These are phyloP conservation scores for Hephaestus fuliginosus DNA, from an alignment of 2,797 vertebrate species.

Conservation along the genomic window DNA sequence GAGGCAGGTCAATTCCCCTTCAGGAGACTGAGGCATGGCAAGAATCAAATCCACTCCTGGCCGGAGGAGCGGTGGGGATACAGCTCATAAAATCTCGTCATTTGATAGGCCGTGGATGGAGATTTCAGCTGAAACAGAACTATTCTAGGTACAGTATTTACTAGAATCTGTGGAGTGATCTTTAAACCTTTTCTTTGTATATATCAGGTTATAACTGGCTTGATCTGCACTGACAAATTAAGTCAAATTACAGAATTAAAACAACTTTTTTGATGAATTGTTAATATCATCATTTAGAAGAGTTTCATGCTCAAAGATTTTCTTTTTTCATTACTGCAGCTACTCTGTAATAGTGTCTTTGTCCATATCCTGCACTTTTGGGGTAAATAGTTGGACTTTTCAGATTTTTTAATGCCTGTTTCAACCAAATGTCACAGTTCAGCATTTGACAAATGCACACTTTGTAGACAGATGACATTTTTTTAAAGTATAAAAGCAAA, in stretches of 20 bases:
- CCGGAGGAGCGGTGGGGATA: constrained; percentile 27
- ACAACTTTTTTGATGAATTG: no score
- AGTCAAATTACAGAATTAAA: no score
- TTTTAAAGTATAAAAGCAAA: neutral
- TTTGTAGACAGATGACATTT: neutral
- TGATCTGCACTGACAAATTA: neutral
- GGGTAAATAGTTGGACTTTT: neutral
- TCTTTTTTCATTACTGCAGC: no score
- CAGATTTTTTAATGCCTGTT: neutral
- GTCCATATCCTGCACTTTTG: neutral
- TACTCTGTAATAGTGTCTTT: neutral
- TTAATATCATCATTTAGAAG: neutral
- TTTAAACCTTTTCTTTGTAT: neutral
- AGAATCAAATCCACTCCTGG: constrained; percentile 36
- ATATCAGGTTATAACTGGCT: neutral
- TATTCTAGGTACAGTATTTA: neutral
- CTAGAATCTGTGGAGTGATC: neutral
- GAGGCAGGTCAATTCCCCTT: constrained; percentile 63
- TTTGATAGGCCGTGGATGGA: constrained; percentile 36
- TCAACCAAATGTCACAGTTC: neutral
- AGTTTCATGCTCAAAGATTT: neutral
- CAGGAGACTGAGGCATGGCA: constrained; percentile 41
- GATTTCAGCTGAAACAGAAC: constrained; percentile 16
- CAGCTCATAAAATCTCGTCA: constrained; percentile 39
- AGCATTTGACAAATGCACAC: neutral